Conservation (phyloP, 2,797 vertebrate species). For the Rhabdomys pumilio region DNA sequence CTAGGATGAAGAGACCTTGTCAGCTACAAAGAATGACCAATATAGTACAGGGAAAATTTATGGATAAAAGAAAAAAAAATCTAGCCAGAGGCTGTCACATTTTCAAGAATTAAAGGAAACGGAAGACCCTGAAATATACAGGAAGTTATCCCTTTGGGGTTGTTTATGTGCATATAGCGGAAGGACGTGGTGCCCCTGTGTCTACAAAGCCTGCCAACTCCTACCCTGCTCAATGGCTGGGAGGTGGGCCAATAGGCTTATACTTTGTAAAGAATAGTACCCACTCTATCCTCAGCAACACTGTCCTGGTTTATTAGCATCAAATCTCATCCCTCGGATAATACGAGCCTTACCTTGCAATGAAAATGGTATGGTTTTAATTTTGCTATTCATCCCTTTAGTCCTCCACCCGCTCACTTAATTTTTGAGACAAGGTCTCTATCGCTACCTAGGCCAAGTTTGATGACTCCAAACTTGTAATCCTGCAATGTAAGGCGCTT, state of each 20-base stretch:
- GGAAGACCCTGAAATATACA: not conserved
- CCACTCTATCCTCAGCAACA: not conserved
- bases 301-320: not conserved
- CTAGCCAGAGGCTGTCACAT: not conserved
- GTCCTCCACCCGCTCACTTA: not conserved
- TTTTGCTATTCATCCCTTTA: not conserved
- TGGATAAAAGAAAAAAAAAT: not conserved
- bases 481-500: not conserved
- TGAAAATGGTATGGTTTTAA: not conserved
- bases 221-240: not conserved
- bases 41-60: not conserved
- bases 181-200: not conserved
- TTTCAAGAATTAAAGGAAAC: conserved; percentile 10
- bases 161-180: not conserved
- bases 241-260: not conserved
- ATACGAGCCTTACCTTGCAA: not conserved
- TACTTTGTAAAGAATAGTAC: not conserved
- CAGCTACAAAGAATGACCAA: not conserved
- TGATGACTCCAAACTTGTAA: not conserved
- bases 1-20: not conserved
- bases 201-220: not conserved
- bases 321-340: not conserved
- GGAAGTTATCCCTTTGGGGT: not conserved
- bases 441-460: not conserved
- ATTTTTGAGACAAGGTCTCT: not conserved